Evolutionary conservation across 53 echinoderm and acorn worm genomes (phyloP).

Genomic region (Holothuria scabra): DNA sequence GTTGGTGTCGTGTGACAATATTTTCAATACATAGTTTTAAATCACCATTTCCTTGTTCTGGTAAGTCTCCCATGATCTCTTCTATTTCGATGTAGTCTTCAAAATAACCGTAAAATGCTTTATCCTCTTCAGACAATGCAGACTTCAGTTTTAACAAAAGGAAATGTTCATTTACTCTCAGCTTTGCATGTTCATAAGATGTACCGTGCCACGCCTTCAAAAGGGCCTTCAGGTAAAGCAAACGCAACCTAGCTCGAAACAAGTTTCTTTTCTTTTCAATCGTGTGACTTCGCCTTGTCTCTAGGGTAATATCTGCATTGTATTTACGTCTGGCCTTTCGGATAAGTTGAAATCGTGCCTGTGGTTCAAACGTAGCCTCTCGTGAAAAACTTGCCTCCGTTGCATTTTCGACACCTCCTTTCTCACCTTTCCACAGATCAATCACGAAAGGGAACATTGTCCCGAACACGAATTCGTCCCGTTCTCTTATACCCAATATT

Average conservation of each 20-base stretch:
- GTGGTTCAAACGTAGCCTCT: not conserved
- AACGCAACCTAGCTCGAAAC: not conserved
- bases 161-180: not conserved
- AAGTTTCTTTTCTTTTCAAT: constrained; percentile 7
- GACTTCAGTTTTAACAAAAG: not conserved
- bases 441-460: not conserved
- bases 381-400: not conserved
- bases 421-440: constrained; percentile 20
- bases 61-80: constrained; percentile 4
- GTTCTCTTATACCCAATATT: not conserved
- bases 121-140: too few species aligned
- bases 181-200: not conserved
- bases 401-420: not conserved
- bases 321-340: not conserved
- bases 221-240: not conserved
- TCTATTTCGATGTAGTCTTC: not conserved
- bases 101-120: not conserved
- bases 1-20: not conserved
- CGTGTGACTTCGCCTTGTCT: not conserved
- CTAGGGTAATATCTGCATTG: not conserved
- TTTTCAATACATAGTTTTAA: too few species aligned
- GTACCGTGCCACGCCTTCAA: not conserved
- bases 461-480: not conserved
- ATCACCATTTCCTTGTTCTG: not conserved
- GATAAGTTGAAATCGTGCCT: not conserved